Evolutionary conservation across 2,797 vertebrate genomes (phyloP), one percentile per base, ranked within the genome.

Genomic region (Nothura maculosa): DNA sequence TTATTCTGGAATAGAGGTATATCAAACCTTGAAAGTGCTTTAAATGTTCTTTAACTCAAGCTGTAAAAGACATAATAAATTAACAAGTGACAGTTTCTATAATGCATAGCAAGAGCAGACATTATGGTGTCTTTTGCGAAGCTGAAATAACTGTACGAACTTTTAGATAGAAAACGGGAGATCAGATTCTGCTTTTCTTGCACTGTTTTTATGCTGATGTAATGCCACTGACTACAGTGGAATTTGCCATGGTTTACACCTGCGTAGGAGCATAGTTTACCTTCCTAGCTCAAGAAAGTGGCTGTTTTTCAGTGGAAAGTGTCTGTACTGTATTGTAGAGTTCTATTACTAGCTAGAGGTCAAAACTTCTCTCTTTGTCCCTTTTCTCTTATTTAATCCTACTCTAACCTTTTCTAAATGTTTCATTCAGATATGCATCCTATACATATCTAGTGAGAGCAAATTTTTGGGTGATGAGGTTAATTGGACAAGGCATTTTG

Each of bases 11-110:
- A 40, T 63, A 48, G 28, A 74, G 40, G 32, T 84, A 69, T 85
- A 89, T 95, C 68, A 93, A 88, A 67, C 57, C 90, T 28, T 77
- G 45, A 24, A 80, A 90, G 58, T 81, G 50, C 67, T 88, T 52
- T 93, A 81, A 85, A 32, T 91, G 63, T 90, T 92, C 77, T 96
- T 92, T 87, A 96, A 85, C 60, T 32, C 36, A 92, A 74, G 30
- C 70, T 89, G 50, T 86, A 90, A 81, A 85, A 85, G 64, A 75
- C 40, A 73, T n/a, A 19, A 93, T 94, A 89, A 87, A 94, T 93
- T 90, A 47, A 4, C 72, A 88, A 89, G 30, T 82, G 92, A 62
- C 73, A 48, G 42, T 74, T 96, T 87, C 75, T 87, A 12, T 85
- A 94, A 69, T 36, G 62, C 55, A 36, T 81, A 66, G 42, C 28